Conservation (phyloP, 1,140 invertebrate genomes). For the Papilio dardanus region DNA sequence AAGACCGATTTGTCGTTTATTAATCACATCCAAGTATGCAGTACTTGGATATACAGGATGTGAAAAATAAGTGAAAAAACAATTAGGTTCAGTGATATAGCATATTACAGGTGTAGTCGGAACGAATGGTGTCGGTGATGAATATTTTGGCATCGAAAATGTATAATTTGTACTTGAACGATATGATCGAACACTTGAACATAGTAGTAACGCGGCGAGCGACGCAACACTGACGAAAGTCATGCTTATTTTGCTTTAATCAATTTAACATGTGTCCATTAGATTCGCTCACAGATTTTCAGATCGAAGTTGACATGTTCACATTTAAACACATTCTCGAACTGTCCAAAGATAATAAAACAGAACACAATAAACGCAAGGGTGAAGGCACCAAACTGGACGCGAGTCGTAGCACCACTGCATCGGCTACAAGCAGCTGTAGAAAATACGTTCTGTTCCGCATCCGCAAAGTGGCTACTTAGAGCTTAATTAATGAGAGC, state of each 20-base stretch:
- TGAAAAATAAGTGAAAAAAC: conserved; percentile 13
- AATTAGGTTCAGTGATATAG: conserved; percentile 8
- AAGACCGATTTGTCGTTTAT: conserved; percentile 22
- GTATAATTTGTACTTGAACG: background rate
- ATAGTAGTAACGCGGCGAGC: background rate
- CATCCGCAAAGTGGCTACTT: conserved; percentile 45
- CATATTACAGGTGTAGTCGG: conserved; percentile 7
- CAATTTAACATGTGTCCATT: conserved; percentile 38
- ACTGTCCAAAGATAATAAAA: background rate
- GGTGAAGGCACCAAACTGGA: conserved; percentile 32
- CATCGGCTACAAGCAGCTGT: conserved; percentile 39
- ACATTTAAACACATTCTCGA: background rate
- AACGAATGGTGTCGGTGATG: background rate
- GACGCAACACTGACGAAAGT: conserved; percentile 19
- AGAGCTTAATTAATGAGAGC: conserved; percentile 45
- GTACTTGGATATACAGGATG: background rate
- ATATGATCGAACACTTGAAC: conserved; percentile 12
- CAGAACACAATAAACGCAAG: background rate
- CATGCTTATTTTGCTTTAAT: conserved; percentile 40
- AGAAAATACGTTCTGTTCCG: conserved; percentile 55
- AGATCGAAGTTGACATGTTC: background rate
- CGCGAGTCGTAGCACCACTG: conserved; percentile 47
- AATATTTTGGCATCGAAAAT: background rate
- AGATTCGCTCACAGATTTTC: conserved; percentile 26
- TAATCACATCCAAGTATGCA: background rate